Conservation (phyloP, 2,113 vertebrate species). For the Zapornia atra region DNA sequence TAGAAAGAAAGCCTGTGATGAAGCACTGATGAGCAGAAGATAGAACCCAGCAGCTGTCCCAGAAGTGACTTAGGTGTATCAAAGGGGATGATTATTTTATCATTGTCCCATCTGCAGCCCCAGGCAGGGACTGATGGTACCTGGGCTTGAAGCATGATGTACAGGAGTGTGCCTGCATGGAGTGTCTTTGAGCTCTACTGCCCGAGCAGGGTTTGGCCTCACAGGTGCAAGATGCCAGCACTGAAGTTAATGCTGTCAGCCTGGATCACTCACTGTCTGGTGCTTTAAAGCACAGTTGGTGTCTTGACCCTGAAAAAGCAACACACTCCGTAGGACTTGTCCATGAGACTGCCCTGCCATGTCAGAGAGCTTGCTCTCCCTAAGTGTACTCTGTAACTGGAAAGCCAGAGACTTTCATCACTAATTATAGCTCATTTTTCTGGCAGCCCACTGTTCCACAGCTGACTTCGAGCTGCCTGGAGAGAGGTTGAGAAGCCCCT, state of each 20-base stretch:
- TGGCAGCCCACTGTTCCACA: not conserved
- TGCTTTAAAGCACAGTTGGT: not conserved
- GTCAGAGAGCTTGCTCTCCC: not conserved
- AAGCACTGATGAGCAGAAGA: not conserved
- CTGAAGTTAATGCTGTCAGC: not conserved
- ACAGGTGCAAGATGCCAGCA: accelerated
- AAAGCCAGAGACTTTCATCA: not conserved
- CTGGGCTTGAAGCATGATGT: not conserved
- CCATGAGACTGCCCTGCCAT: not conserved
- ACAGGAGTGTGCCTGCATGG: not conserved
- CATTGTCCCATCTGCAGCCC: not conserved
- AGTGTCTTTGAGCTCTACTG: not conserved
- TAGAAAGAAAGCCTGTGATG: not conserved
- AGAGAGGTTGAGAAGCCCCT: not conserved
- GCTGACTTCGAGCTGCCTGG: not conserved
- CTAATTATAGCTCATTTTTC: not conserved
- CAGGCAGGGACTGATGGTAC: not conserved
- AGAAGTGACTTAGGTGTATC: not conserved
- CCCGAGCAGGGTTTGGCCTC: not conserved
- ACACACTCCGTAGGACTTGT: not conserved
- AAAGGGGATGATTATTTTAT: not conserved
- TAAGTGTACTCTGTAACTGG: not conserved
- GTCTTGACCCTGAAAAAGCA: not conserved
- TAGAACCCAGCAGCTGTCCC: not conserved
- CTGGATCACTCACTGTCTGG: not conserved